Evolutionary conservation across 2,888 invertebrate species (phyloP).

Genomic region (Litoditis marina): DNA sequence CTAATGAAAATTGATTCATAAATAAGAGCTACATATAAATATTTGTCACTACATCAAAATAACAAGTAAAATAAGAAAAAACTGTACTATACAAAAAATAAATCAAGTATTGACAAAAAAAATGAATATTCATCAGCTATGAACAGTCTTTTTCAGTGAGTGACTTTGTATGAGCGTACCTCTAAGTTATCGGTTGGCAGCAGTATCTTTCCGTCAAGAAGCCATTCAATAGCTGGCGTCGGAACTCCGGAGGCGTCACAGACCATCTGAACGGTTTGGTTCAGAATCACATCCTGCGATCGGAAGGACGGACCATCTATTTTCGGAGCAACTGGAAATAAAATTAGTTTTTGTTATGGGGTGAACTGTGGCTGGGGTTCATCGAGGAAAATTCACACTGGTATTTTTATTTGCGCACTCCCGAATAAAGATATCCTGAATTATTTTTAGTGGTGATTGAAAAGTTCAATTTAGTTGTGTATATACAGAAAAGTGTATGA

Average conservation of each 20-base stretch:
- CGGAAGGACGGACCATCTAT: constrained; percentile 52
- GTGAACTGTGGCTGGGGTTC: background rate
- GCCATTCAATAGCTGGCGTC: constrained; percentile 36
- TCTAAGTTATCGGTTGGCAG: constrained; percentile 23
- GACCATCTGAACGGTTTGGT: constrained; percentile 62
- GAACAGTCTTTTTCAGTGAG: constrained; percentile 12
- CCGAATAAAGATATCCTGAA: background rate
- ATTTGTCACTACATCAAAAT: too few species aligned
- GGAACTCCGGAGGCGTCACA: constrained; percentile 57
- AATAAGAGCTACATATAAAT: background rate
- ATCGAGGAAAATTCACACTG: too few species aligned
- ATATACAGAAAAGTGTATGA: too few species aligned
- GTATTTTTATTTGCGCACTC: background rate
- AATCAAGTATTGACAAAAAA: too few species aligned
- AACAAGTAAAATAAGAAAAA: background rate
- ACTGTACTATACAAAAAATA: background rate
- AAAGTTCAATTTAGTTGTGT: too few species aligned
- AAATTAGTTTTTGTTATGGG: background rate
- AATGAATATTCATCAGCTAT: too few species aligned
- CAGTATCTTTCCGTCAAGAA: constrained; percentile 48
- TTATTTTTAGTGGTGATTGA: background rate
- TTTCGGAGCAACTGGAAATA: constrained; percentile 66
- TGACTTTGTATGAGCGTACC: constrained; percentile 3
- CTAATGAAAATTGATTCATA: background rate
- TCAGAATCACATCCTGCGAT: constrained; percentile 60